Percentiles rank a stretch among this genome's conserved stretches.
phyloP scores from a whole-genome alignment of 2,797 vertebrate species.

The Diplodus puntazzo region DNA sequence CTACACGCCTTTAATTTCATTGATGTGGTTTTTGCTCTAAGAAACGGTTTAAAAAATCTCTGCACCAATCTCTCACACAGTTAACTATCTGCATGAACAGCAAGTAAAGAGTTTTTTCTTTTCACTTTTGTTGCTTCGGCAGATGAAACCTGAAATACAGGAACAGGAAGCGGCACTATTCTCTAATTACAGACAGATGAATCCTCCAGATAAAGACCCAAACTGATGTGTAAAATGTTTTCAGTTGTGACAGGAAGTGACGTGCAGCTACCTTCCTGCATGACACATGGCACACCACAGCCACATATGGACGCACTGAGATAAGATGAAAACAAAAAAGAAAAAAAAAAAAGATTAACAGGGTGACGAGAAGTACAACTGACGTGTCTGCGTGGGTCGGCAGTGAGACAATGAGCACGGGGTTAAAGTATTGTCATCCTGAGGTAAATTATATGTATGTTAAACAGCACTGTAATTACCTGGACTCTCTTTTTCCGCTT shows the following conservation, averaged over 20 bases:
- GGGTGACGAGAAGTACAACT: background rate
- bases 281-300: conserved; percentile 49
- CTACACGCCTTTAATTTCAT: background rate
- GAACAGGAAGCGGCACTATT: conserved; percentile 4
- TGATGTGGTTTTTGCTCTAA: background rate
- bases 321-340: background rate
- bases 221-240: conserved; percentile 13
- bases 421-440: conserved; percentile 49
- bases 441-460: conserved; percentile 37
- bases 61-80: background rate
- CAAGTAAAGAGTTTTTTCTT: background rate
- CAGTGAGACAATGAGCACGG: background rate
- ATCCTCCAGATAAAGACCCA: conserved; percentile 4
- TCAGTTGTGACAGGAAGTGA: conserved; percentile 75
- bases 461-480: conserved; percentile 49
- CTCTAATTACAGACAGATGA: background rate
- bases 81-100: background rate
- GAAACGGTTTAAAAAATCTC: background rate
- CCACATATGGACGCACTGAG: conserved; percentile 50
- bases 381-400: background rate
- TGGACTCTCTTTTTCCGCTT: conserved; percentile 27
- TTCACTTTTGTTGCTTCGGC: too few species aligned
- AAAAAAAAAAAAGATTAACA: conserved; percentile 25
- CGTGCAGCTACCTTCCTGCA: conserved; percentile 73
- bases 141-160: background rate